Evolutionary conservation across 2,888 invertebrate genomes (phyloP).

Genomic region (Autographa gamma): DNA sequence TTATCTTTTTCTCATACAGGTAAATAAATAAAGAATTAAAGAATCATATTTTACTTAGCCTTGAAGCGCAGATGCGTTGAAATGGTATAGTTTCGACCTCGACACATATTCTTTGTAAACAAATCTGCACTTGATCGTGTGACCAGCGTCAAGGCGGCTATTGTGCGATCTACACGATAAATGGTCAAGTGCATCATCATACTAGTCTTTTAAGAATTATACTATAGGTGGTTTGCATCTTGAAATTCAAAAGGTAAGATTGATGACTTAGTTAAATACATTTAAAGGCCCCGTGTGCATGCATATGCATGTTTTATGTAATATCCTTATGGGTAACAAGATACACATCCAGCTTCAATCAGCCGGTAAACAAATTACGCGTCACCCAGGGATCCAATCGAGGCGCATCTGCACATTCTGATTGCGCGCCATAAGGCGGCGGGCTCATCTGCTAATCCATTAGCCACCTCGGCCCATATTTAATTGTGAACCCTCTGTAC

Average conservation of each 20-base stretch:
- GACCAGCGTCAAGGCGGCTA: slow-evolving; percentile 22
- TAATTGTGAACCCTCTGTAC: slow-evolving; percentile 74
- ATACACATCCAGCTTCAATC: slow-evolving; percentile 38
- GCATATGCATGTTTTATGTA: neutral
- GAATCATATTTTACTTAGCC: neutral
- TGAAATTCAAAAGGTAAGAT: too few species aligned
- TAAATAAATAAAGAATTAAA: neutral
- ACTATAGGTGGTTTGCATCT: too few species aligned
- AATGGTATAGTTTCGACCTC: slow-evolving; percentile 24
- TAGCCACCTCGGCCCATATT: slow-evolving; percentile 86
- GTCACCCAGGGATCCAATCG: slow-evolving; percentile 70
- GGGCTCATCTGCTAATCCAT: slow-evolving; percentile 85
- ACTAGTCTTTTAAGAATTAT: too few species aligned
- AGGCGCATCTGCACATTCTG: slow-evolving; percentile 80
- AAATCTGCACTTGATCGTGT: slow-evolving; percentile 44
- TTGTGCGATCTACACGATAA: slow-evolving; percentile 13
- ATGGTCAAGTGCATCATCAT: neutral
- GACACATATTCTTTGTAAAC: slow-evolving; percentile 27
- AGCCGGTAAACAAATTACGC: slow-evolving; percentile 57
- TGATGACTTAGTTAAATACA: too few species aligned
- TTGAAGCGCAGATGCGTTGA: slow-evolving; percentile 13
- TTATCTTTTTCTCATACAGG: too few species aligned
- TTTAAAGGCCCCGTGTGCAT: too few species aligned
- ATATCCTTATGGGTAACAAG: slow-evolving; percentile 20
- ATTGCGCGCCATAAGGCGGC: slow-evolving; percentile 82